A percentile compares a stretch with the other conserved stretches of the same genome.
These are phyloP conservation scores for Aphidius gifuensis DNA, from an alignment of 1,140 invertebrate genomes.

Conservation along the genomic window DNA sequence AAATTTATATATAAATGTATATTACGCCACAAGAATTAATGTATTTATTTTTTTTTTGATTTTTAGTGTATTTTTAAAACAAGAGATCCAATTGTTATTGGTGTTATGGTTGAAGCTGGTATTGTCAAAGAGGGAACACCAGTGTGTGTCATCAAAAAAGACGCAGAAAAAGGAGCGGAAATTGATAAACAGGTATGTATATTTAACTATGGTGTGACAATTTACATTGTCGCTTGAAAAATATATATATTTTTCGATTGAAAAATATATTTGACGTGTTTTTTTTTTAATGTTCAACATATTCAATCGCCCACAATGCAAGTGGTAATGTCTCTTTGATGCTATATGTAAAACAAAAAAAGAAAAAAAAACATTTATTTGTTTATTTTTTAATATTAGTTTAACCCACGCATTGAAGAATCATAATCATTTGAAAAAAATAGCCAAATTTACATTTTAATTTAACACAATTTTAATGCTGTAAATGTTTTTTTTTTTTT, in stretches of 20 bases:
- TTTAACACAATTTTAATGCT: not conserved
- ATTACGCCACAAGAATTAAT: too few relatives aligned
- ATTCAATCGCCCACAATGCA: too few relatives aligned
- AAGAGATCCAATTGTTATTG: conserved; percentile 94
- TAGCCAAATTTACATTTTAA: not conserved
- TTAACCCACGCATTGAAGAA: too few relatives aligned
- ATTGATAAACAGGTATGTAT: not conserved
- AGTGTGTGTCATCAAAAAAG: conserved; percentile 93
- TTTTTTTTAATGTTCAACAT: conserved; percentile 4
- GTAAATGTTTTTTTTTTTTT: too few relatives aligned
- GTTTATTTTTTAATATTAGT: too few relatives aligned
- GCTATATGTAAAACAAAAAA: too few relatives aligned
- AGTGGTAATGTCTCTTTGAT: too few relatives aligned
- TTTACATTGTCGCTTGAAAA: not conserved
- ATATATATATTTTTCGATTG: too few relatives aligned
- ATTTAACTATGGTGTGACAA: not conserved
- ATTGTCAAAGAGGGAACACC: conserved; percentile 95
- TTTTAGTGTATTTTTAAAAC: conserved; percentile 79
- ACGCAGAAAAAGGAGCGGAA: conserved; percentile 61
- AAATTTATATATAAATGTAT: too few relatives aligned
- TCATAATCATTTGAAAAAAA: too few relatives aligned
- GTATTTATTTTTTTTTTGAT: too few relatives aligned
- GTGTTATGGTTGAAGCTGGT: conserved; percentile 94
- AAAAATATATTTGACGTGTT: not conserved
- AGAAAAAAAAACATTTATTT: too few relatives aligned